Conservation (phyloP, 1,140 invertebrate genomes). For the Homalodisca vitripennis region DNA sequence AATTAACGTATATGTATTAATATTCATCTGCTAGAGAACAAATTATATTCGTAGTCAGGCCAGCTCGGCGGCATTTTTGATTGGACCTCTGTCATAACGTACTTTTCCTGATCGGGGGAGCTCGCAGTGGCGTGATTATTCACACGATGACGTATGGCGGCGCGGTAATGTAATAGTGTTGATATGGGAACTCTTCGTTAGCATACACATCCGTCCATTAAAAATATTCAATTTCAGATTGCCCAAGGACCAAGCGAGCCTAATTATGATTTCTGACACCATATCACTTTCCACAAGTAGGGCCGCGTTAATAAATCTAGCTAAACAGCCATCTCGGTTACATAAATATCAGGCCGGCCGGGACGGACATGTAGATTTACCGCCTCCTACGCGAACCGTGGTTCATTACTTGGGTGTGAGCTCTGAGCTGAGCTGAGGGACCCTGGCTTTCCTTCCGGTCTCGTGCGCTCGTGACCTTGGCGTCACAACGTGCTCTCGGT, state of each 20-base stretch:
- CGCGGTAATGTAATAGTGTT: constrained; percentile 22
- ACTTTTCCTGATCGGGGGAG: too few relatives aligned
- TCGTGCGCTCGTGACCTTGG: background rate
- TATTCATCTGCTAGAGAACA: too few relatives aligned
- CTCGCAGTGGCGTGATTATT: too few relatives aligned
- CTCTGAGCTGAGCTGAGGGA: background rate
- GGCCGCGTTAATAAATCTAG: constrained; percentile 17
- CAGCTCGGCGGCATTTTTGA: too few relatives aligned
- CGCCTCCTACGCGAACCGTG: background rate
- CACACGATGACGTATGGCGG: too few relatives aligned
- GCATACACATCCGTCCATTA: constrained; percentile 12
- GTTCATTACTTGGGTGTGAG: background rate
- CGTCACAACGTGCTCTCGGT: background rate
- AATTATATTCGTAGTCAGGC: too few relatives aligned
- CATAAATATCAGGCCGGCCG: constrained; percentile 2
- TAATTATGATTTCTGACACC: constrained; percentile 24
- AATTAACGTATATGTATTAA: too few relatives aligned
- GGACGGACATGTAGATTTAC: background rate
- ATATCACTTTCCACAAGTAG: constrained; percentile 14
- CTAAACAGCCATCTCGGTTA: constrained; percentile 18
- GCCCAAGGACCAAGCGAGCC: constrained; percentile 10
- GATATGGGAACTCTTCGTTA: constrained; percentile 6
- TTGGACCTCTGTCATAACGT: too few relatives aligned
- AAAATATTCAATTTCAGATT: constrained; percentile 21
- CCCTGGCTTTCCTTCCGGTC: background rate